Evolutionary conservation across 2,797 vertebrate species (phyloP), one percentile per base, ranked within the genome.

Genomic region (Scleropages formosus): DNA sequence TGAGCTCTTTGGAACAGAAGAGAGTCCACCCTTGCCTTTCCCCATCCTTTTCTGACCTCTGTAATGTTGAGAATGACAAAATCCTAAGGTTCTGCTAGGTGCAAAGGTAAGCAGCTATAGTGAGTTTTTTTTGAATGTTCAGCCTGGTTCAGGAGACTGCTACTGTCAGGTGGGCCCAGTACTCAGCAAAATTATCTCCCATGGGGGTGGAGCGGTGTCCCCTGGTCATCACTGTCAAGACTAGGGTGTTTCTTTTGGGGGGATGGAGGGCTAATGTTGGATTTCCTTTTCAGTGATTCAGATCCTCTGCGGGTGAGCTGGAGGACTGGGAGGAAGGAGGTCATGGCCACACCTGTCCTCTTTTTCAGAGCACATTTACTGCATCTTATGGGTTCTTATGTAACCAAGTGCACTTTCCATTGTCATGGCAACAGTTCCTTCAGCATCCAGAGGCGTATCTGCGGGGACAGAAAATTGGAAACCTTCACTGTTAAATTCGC

Each of bases 161-260:
- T 15, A 39, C 64, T 73, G 76, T 73, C 67, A 67, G 24, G 18
- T 68, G 59, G 18, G 13, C 9, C 31, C 56, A 61, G 20, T 66
- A 12, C 26, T 47, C 26, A 27, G 69, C 47, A 31, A 39, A 47
- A 62, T 69, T 77, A 80, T 83, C 76, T 65, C 68, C 31, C 39
- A 31, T 39, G 68, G 77, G 78, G 64, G 20, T 53, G 46, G 51
- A 67, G 58, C 26, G 69, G 69, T 27, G 51, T 18, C 69, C 51
- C 51, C 49, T 51, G 12, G 47, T 70, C 49, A 49, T 56, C 67
- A 67, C 49, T 53, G 67, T 70, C 67, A 53, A 56, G 46, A 56
- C 26, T 47, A 70, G 49, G 70, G 46, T 47, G 16, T 22, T 15
- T 47, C 15, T 22, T 49, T 26, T 22, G 16, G 13, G 13, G 67